Percentiles rank a stretch among this genome's conserved stretches.
phyloP scores from a whole-genome alignment of 2,888 invertebrate species.

The Gari tellinella region DNA sequence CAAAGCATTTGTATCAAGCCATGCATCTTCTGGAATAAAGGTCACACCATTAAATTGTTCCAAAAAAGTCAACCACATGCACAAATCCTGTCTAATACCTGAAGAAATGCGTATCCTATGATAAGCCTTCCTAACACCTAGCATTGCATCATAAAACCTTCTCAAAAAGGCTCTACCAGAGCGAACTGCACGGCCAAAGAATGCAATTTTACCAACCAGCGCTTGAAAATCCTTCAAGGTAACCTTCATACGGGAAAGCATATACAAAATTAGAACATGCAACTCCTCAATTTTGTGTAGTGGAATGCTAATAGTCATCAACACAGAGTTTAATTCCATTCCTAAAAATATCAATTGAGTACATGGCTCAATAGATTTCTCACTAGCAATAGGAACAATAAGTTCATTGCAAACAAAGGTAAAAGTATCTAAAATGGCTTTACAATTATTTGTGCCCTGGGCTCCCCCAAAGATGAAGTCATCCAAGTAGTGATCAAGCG shows the following conservation, averaged over 20 bases:
- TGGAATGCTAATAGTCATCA: constrained; percentile 16
- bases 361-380: constrained; percentile 14
- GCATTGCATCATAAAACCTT: too few relatives aligned
- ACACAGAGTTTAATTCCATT: too few relatives aligned
- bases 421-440: not conserved
- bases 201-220: constrained; percentile 8
- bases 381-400: too few relatives aligned
- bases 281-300: too few relatives aligned
- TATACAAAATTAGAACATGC: too few relatives aligned
- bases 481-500: too few relatives aligned
- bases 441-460: constrained; percentile 5
- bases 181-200: constrained; percentile 14
- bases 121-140: constrained; percentile 9
- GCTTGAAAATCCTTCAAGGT: constrained; percentile 15
- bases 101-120: constrained; percentile 15
- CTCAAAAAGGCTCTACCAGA: too few relatives aligned
- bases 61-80: constrained; percentile 2
- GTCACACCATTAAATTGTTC: not conserved
- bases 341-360: constrained; percentile 1
- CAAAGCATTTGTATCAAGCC: not conserved
- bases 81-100: not conserved
- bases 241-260: not conserved
- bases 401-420: too few relatives aligned
- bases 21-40: constrained; percentile 1
- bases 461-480: too few relatives aligned